Evolutionary conservation across 2,797 vertebrate species (phyloP).

Genomic region (Selene dorsalis): DNA sequence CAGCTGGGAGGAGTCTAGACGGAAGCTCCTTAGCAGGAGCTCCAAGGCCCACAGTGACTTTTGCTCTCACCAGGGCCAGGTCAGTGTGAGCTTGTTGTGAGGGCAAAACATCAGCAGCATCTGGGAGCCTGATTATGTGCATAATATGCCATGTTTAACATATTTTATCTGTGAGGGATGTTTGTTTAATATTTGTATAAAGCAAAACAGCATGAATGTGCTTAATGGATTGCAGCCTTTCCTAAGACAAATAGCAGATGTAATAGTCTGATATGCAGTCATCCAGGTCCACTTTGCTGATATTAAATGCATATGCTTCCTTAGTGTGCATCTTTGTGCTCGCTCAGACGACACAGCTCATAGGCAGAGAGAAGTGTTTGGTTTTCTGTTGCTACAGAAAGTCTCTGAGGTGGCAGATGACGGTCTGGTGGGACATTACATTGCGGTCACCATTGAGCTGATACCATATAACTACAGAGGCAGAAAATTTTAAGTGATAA

Average conservation of each 20-base stretch:
- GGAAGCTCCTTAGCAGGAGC: conserved; percentile 89
- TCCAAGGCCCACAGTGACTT: conserved; percentile 85
- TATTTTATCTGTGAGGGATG: conserved; percentile 65
- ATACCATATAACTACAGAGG: neutral
- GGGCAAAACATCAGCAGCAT: conserved; percentile 36
- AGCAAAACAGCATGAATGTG: neutral
- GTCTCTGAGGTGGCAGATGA: neutral
- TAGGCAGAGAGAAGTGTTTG: neutral
- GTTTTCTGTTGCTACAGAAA: conserved; percentile 8
- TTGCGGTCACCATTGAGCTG: neutral
- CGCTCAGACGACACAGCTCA: neutral
- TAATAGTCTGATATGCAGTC: neutral
- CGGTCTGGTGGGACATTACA: neutral
- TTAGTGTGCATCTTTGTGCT: neutral
- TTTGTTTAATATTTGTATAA: conserved; percentile 63
- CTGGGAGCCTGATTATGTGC: conserved; percentile 46
- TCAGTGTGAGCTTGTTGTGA: conserved; percentile 70
- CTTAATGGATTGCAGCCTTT: conserved; percentile 9
- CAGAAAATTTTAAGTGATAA: conserved; percentile 1
- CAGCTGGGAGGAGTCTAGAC: conserved; percentile 89
- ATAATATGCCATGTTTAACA: conserved; percentile 30
- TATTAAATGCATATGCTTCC: too few relatives aligned
- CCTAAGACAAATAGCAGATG: conserved; percentile 38
- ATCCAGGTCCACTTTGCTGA: neutral
- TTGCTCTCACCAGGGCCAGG: conserved; percentile 85